These are phyloP conservation scores for Acronicta leporina DNA, from an alignment of 2,888 invertebrate species.

Conservation along the genomic window DNA sequence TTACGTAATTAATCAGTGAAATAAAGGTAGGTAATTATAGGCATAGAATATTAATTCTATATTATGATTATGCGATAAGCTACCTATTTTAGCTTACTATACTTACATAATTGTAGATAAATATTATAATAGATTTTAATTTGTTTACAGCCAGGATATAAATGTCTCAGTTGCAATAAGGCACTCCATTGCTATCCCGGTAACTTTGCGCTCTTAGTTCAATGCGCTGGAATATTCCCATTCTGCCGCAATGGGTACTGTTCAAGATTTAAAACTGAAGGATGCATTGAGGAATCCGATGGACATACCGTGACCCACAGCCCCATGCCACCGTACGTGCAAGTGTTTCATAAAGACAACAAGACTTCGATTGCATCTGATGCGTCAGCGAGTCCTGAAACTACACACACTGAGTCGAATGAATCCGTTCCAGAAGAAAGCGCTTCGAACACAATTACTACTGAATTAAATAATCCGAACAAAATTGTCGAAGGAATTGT, in stretches of 20 bases:
- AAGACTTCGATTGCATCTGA: slow-evolving; percentile 18
- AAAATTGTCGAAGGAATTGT: slow-evolving; percentile 7
- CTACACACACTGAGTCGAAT: slow-evolving; percentile 8
- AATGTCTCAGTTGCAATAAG: slow-evolving; percentile 61
- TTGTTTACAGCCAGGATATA: slow-evolving; percentile 64
- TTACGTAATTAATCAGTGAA: too few species aligned
- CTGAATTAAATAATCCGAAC: slow-evolving; percentile 13
- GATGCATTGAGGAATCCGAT: slow-evolving; percentile 53
- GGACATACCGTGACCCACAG: slow-evolving; percentile 14
- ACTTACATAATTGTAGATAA: too few species aligned
- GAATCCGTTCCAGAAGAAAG: slow-evolving; percentile 21
- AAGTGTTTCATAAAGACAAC: slow-evolving; percentile 19
- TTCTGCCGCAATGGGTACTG: slow-evolving; percentile 67
- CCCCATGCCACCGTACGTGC: slow-evolving; percentile 29
- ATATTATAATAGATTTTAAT: too few species aligned
- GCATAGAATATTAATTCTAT: too few species aligned
- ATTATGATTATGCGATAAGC: too few species aligned
- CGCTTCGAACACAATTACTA: slow-evolving; percentile 11
- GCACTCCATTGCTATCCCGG: slow-evolving; percentile 66
- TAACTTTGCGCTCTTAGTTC: slow-evolving; percentile 63
- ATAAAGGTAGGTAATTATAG: too few species aligned
- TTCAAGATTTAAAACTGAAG: slow-evolving; percentile 57
- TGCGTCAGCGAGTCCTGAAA: slow-evolving; percentile 6
- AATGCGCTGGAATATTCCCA: slow-evolving; percentile 63
- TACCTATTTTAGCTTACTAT: too few species aligned